phyloP scores from a whole-genome alignment of 1,140 invertebrate species.

The Orius insidiosus region DNA sequence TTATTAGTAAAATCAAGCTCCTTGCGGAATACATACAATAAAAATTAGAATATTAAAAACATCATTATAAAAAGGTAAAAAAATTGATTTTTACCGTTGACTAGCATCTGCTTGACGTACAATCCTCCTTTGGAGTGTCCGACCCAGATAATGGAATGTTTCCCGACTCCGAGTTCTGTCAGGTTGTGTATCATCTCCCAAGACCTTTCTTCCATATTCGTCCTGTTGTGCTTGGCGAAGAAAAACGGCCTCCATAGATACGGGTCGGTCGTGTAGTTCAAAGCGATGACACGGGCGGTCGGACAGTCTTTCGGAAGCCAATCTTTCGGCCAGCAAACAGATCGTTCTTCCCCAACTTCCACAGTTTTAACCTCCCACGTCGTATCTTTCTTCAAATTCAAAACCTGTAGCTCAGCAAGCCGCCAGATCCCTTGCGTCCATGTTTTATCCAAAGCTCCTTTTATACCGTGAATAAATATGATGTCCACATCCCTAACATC shows the following conservation, averaged over 20 bases:
- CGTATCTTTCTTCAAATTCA: conserved; percentile 12
- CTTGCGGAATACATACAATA: too few relatives aligned
- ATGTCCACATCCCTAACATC: conserved; percentile 28
- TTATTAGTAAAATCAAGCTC: too few relatives aligned
- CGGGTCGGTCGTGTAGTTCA: conserved; percentile 51
- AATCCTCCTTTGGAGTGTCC: conserved; percentile 53
- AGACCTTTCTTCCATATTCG: conserved; percentile 37
- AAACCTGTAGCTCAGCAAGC: conserved; percentile 13
- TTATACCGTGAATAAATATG: conserved; percentile 38
- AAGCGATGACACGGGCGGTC: conserved; percentile 41
- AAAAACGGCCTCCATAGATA: conserved; percentile 49
- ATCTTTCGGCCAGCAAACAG: conserved; percentile 47
- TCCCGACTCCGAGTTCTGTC: conserved; percentile 36
- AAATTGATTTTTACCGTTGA: conserved; percentile 29
- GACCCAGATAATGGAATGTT: conserved; percentile 46
- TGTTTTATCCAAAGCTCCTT: conserved; percentile 35
- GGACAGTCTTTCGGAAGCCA: conserved; percentile 49
- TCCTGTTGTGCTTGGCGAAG: conserved; percentile 35
- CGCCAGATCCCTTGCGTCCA: conserved; percentile 37
- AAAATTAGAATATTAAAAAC: too few relatives aligned
- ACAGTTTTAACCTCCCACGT: conserved; percentile 5
- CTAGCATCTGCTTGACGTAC: conserved; percentile 49
- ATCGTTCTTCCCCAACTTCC: conserved; percentile 23
- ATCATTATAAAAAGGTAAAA: too few relatives aligned
- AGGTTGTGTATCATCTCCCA: conserved; percentile 46